Conservation (phyloP, 2,113 vertebrate genomes). For the Himantopus leucocephalus region DNA sequence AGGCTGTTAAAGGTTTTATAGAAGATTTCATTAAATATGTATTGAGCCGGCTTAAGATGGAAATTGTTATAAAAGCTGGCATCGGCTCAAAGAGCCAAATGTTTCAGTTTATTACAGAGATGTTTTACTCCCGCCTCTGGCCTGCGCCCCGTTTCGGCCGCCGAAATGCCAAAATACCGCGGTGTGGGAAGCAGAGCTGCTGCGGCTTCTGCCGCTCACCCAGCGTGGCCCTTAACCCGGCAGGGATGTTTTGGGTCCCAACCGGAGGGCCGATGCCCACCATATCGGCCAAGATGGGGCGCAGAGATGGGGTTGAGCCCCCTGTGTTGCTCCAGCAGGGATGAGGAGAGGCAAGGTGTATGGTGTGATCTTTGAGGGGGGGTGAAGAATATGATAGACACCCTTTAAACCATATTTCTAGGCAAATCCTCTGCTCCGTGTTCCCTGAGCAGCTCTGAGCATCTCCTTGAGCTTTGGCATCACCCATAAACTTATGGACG, state of each 20-base stretch:
- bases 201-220: rapidly evolving
- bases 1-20: conserved; percentile 80
- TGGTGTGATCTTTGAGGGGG: background rate
- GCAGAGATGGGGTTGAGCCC: background rate
- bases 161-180: background rate
- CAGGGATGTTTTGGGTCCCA: background rate
- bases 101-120: conserved; percentile 69
- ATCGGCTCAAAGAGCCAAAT: conserved; percentile 70
- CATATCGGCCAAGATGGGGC: rapidly evolving
- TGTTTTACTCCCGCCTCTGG: conserved; percentile 57
- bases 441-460: background rate
- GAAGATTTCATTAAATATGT: conserved; percentile 84
- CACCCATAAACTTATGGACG: background rate
- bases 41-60: conserved; percentile 77
- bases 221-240: background rate
- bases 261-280: background rate
- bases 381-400: rapidly evolving
- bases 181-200: background rate
- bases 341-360: background rate
- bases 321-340: background rate
- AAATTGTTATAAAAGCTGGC: conserved; percentile 84
- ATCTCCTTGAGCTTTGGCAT: background rate
- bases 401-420: rapidly evolving
- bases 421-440: rapidly evolving
- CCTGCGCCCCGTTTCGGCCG: background rate